These are phyloP conservation scores for Conger conger DNA, from an alignment of 2,113 vertebrate species.

Conservation along the genomic window DNA sequence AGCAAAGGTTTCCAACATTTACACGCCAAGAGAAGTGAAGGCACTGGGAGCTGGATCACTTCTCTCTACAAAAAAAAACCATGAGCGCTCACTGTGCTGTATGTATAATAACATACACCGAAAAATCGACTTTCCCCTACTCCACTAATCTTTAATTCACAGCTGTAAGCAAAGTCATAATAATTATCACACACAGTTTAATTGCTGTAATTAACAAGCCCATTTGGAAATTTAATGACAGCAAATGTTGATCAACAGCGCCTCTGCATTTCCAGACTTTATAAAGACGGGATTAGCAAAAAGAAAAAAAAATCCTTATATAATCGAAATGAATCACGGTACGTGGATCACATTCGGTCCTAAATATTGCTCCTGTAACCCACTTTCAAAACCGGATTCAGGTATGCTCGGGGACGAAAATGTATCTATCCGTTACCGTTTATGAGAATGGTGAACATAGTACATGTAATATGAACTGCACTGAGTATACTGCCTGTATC, in stretches of 20 bases:
- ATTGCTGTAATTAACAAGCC: constrained; percentile 63
- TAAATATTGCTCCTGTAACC: background rate
- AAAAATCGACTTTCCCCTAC: constrained; percentile 13
- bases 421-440: background rate
- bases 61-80: background rate
- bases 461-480: background rate
- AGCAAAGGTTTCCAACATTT: background rate
- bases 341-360: background rate
- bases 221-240: constrained; percentile 56
- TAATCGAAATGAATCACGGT: background rate
- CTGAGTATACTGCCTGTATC: background rate
- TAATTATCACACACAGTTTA: constrained; percentile 49
- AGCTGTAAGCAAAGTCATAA: constrained; percentile 29
- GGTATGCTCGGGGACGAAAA: background rate
- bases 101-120: background rate
- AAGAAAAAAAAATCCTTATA: background rate
- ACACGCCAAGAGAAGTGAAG: background rate
- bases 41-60: background rate
- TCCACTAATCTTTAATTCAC: constrained; percentile 42
- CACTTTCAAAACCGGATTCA: background rate
- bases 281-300: background rate
- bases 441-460: background rate
- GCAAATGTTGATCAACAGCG: constrained; percentile 52
- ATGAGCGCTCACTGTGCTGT: background rate
- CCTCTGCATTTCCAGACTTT: background rate